Evolutionary conservation across 2,113 vertebrate species (phyloP).

Genomic region (Phasianus colchicus): DNA sequence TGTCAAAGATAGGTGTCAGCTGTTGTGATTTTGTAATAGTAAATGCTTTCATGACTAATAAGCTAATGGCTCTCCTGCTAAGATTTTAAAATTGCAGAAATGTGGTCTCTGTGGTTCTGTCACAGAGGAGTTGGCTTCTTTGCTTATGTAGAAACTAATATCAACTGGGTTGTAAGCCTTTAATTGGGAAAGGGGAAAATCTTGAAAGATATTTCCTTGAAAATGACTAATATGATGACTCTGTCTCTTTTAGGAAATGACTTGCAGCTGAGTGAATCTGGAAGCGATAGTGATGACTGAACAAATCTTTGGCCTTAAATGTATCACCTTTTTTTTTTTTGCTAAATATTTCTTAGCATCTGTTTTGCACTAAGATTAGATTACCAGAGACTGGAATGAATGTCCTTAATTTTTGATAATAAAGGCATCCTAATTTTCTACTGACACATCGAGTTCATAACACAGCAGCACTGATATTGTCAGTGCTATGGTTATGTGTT

Average conservation of each 20-base stretch:
- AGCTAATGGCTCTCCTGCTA: background rate
- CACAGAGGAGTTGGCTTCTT: background rate
- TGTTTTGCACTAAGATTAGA: conserved; percentile 77
- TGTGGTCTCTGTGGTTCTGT: background rate
- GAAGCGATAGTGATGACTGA: conserved; percentile 95
- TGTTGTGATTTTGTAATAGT: background rate
- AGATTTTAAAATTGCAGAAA: background rate
- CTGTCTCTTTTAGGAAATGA: conserved; percentile 89
- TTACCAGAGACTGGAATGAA: conserved; percentile 62
- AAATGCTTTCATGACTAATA: background rate
- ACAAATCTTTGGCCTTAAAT: conserved; percentile 59
- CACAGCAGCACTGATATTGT: conserved; percentile 50
- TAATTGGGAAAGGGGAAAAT: background rate
- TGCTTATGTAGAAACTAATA: background rate
- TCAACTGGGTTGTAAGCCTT: background rate
- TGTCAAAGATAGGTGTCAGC: conserved; percentile 42
- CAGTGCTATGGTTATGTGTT: conserved; percentile 62
- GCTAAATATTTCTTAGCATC: conserved; percentile 62
- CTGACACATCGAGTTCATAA: conserved; percentile 52
- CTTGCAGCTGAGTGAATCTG: conserved; percentile 96
- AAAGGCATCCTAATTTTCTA: conserved; percentile 73
- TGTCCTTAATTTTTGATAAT: conserved; percentile 71
- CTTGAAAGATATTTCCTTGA: conserved; percentile 16
- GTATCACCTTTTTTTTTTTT: conserved; percentile 54
- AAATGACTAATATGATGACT: conserved; percentile 33